Base-by-base conservation (phyloP, 2,888 invertebrate species). In the Litoditis marina region DNA sequence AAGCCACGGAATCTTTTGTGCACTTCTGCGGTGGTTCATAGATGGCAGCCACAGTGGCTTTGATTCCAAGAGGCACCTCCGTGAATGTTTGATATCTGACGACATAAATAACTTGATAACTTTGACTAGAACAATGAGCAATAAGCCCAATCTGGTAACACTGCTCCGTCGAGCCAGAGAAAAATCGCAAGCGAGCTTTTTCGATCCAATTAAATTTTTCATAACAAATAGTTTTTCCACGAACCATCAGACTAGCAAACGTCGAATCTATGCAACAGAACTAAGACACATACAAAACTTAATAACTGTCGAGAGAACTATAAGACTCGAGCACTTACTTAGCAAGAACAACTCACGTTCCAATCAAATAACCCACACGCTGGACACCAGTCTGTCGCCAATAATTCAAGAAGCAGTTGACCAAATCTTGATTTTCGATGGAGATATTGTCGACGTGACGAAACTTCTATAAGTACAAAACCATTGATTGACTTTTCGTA, bases 401-500 rank as follows among this genome's bases (percentile, higher is more conserved):
- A 86, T 92, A 95, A 83, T 94, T 90, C 60, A 99, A 87, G 86
- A 99, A 98, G 76, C 91, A 88, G 85, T 98, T 95, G 65, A 96
- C 94, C 74, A 96, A 88, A 82, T 90, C 88, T 6, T 92, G 89
- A 85, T 95, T 94, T 86, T 98, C 96, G 85, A 99, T 92, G 44
- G 75, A 70, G 60, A 82, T 73, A 59, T 82, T 82, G 68, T 82
- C 82, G 11, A 82, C 81, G 63, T 82, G 80, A 25, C 82, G 81
- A 52, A 71, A 79, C 27, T 65, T 68, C 74, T 51, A 47, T 69
- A 57, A 11, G 27, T 16, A 25, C 6, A 47, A 53, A 32, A 27
- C 25, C 8, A 27, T 47, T 5, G 19, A 19, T 25, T 8, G n/a
- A 49, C 27, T 30, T 30, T 52, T 11, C 13, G 28, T 49, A 44